Base-by-base conservation (phyloP, 2,113 vertebrate species). In the Eptesicus fuscus region DNA sequence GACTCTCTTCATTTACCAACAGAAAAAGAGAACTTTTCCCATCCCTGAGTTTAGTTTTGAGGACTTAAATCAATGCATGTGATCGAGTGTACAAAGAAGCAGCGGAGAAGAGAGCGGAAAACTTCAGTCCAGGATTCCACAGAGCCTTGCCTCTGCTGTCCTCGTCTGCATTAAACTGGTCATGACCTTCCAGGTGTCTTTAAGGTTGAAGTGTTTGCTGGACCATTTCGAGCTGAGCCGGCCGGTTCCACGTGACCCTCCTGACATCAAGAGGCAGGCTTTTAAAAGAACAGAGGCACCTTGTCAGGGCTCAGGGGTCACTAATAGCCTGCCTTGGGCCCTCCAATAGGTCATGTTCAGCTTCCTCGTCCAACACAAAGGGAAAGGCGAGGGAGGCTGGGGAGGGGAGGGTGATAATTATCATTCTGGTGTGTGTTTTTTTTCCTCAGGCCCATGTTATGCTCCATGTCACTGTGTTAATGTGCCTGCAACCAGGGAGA, bases 251-350 rank as follows among this genome's bases (percentile, higher is more conserved):
- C 94, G 97, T 96, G 98, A 99, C 99, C 99, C 97, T 98, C 95
- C 97, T 99, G 98, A 99, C 98, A 99, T 98, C 98, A 98, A 98
- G 98, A 98, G 98, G 97, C n/a, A 86, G 98, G 99, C 99, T 98
- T 99, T 99, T 98, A 98, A 96, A 97, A 98, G 98, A 98, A 98
- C 97, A 96, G 96, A 98, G 98, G 97, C 98, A 98, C 98, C 99
- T 99, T 98, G 98, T 99, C 98, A 99, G 99, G 99, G 98, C 98
- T 97, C 97, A 94, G 98, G 98, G 99, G 99, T 99, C 99, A 99
- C 99, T 99, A 99, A 99, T 99, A 99, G 99, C 99, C 98, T 98
- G 98, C 98, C 98, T 98, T 98, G 98, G 98, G 98, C 98, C 99
- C 98, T 98, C 97, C 98, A 98, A 98, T 96, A 77, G 98, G 98